Conservation (phyloP, 2,888 invertebrate genomes). For the Mystacides longicornis region DNA sequence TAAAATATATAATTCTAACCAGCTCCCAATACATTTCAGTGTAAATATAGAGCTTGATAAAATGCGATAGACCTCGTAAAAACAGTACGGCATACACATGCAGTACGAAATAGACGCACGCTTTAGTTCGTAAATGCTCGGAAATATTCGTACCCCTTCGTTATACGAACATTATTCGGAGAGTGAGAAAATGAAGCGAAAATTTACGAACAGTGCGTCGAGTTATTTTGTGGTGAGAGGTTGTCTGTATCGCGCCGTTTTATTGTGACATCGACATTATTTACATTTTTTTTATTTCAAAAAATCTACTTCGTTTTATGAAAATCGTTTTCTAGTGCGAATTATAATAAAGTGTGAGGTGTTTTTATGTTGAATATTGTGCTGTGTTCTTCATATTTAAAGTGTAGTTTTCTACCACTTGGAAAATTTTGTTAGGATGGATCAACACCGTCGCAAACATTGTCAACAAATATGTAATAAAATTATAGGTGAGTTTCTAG, state of each 20-base stretch:
- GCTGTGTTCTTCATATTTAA: neutral
- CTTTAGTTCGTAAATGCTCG: neutral
- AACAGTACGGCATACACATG: neutral
- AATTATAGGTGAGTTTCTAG: neutral
- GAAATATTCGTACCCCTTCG: neutral
- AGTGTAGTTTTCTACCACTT: neutral
- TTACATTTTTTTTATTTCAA: neutral
- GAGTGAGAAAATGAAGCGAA: neutral
- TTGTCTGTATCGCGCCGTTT: neutral
- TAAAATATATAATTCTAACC: too few relatives aligned
- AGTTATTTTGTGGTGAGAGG: neutral
- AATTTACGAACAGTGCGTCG: neutral
- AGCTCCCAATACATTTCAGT: too few relatives aligned
- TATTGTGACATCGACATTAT: neutral
- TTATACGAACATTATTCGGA: neutral
- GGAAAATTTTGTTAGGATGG: constrained; percentile 1
- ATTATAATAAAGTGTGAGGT: neutral
- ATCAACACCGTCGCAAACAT: neutral
- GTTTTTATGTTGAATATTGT: neutral
- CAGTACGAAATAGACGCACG: neutral
- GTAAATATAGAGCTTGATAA: neutral
- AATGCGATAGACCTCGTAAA: neutral
- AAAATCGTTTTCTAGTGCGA: neutral
- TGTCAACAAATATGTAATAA: neutral
- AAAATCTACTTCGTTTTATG: neutral